Percentiles rank a stretch among this genome's conserved stretches.
Conservation (phyloP, 2,797 vertebrate genomes). For the Clarias pachynema region DNA sequence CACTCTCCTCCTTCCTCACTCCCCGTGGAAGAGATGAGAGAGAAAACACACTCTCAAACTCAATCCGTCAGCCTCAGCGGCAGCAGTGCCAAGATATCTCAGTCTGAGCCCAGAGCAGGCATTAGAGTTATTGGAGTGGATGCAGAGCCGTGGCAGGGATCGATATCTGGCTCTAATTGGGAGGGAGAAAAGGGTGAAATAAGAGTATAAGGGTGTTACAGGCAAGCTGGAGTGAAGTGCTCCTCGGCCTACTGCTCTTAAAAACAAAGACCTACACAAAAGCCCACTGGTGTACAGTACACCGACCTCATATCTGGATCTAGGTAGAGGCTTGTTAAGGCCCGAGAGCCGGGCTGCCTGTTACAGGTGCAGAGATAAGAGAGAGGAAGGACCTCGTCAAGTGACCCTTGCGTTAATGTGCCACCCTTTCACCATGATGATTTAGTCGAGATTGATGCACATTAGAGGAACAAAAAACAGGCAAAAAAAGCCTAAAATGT, state of each 20-base stretch:
- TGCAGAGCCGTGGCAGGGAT: conserved; percentile 27
- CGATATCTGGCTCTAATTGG: conserved; percentile 32
- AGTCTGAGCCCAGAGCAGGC: conserved; percentile 35
- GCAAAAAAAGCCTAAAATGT: background rate
- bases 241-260: background rate
- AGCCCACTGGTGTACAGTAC: background rate
- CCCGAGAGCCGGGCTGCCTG: background rate
- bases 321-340: background rate
- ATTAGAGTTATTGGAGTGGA: conserved; percentile 36
- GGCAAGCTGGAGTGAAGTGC: conserved; percentile 14
- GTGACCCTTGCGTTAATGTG: background rate
- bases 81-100: conserved; percentile 19
- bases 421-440: background rate
- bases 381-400: background rate
- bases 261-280: conserved; percentile 10
- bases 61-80: conserved; percentile 11
- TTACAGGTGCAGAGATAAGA: background rate
- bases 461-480: background rate
- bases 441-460: background rate
- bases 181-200: background rate
- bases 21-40: background rate
- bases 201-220: background rate
- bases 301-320: background rate
- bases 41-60: background rate
- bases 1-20: background rate